These are phyloP conservation scores for Nycticorax nycticorax DNA, from an alignment of 2,113 vertebrate genomes.

Conservation along the genomic window DNA sequence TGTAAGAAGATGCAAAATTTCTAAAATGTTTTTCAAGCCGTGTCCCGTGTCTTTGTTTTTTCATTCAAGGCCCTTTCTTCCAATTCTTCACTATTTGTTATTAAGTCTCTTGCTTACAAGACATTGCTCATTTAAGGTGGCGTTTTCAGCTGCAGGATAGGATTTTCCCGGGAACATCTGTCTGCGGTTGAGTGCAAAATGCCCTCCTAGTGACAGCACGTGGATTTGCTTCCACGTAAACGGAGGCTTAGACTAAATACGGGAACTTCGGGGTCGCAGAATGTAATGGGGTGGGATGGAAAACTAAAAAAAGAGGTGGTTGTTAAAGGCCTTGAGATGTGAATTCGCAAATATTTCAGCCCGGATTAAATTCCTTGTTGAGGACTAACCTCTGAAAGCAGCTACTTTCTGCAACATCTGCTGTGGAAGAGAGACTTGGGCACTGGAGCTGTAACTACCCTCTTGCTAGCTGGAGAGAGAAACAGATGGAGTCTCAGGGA, in stretches of 20 bases:
- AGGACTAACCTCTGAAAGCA: slow-evolving; percentile 10
- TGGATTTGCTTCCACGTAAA: background rate
- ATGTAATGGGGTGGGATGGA: background rate
- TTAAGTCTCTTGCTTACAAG: background rate
- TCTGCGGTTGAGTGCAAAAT: background rate
- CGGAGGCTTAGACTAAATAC: background rate
- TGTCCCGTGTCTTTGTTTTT: background rate
- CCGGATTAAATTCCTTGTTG: slow-evolving; percentile 31
- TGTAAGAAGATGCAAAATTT: background rate
- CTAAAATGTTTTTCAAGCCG: background rate
- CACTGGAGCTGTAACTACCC: background rate
- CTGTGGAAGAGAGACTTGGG: background rate
- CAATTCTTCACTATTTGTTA: background rate
- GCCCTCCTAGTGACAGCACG: background rate
- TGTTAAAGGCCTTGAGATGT: background rate
- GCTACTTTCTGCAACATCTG: slow-evolving; percentile 30
- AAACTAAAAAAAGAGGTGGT: background rate
- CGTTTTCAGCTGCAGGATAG: background rate
- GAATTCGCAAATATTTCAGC: background rate
- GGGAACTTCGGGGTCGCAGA: background rate
- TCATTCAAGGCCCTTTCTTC: background rate
- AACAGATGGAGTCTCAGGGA: slow-evolving; percentile 40
- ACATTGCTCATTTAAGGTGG: background rate
- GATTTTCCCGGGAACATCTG: background rate
- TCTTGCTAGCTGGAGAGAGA: background rate